Evolutionary conservation across 2,888 invertebrate species (phyloP), one percentile per base, ranked within the genome.

Genomic region (Aphelenchoides bicaudatus): DNA sequence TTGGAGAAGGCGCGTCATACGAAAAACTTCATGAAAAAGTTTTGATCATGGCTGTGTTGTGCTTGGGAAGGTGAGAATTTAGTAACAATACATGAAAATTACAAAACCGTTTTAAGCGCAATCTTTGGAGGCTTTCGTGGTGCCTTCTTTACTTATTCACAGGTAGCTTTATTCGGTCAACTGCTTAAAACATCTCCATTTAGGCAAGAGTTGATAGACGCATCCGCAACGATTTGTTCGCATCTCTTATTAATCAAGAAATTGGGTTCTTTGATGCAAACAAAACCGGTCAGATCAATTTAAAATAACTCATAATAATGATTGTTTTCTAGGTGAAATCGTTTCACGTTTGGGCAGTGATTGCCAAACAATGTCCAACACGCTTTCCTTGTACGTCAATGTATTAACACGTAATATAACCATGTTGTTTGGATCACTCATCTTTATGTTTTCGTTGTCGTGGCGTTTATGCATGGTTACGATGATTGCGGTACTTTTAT

Each of bases 231-330:
- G 67, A 73, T 34, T 67, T 81, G 29, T 81, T 80, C 70, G 56
- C 67, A 5, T 71, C 80, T 16, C 65, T 81, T 13, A 68, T 80
- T 30, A 63, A 63, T 10, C 81, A 81, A 61, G 81, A 81, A 59
- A 79, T 80, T 16, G 80, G 79, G 16, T 81, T 80, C 66, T 81
- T 80, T 59, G 81, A 81, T 61, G 71, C 66, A 21, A 79, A 77
- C 43, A 79, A 78, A 56, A 81, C 80, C 21, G 80, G 81, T 64
- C 91, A n/a, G n/a, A n/a, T n/a, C n/a, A n/a, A n/a, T n/a, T 46
- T 46, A 21, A 19, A 46, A 16, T 19, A 46, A 23, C 16, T 2
- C 23, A 19, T 46, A 57, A 21, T 48, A 46, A 30, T 10, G n/a
- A 19, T 19, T 10, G 27, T 8, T 13, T 66, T 70, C 49, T 56